Conservation (phyloP, 2,888 invertebrate species). For the Pollenia angustigena region DNA sequence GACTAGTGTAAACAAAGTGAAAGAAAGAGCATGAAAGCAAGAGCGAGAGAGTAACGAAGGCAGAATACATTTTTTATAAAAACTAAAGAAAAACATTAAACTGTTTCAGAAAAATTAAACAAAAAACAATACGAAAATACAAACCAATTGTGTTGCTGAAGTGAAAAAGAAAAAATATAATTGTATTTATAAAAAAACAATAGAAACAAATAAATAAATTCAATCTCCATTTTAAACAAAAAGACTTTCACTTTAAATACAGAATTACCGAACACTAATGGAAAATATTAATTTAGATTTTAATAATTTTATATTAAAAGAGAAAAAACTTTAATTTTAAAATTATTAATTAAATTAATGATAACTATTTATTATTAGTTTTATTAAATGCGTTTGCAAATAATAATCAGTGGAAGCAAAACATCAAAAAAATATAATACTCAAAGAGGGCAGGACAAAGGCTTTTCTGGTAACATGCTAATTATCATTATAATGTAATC, state of each 20-base stretch:
- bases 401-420: no score
- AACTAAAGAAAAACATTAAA: constrained; percentile 24
- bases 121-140: constrained; percentile 8
- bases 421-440: no score
- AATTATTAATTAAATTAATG: no score
- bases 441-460: no score
- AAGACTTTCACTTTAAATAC: constrained; percentile 55
- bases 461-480: no score
- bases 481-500: no score
- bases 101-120: constrained; percentile 7
- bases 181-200: constrained; percentile 20
- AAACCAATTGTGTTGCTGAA: constrained; percentile 47
- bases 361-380: no score
- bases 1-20: not conserved
- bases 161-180: constrained; percentile 31
- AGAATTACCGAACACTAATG: constrained; percentile 14
- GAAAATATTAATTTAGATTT: constrained; percentile 10
- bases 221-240: constrained; percentile 4
- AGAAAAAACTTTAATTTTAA: no score
- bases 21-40: not conserved
- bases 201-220: not conserved
- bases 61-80: not conserved
- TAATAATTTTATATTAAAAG: constrained; percentile 10
- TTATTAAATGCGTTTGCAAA: no score
- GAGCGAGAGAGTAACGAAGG: not conserved